Base-by-base conservation (phyloP, 1,140 invertebrate genomes). In the Penaeus chinensis region DNA sequence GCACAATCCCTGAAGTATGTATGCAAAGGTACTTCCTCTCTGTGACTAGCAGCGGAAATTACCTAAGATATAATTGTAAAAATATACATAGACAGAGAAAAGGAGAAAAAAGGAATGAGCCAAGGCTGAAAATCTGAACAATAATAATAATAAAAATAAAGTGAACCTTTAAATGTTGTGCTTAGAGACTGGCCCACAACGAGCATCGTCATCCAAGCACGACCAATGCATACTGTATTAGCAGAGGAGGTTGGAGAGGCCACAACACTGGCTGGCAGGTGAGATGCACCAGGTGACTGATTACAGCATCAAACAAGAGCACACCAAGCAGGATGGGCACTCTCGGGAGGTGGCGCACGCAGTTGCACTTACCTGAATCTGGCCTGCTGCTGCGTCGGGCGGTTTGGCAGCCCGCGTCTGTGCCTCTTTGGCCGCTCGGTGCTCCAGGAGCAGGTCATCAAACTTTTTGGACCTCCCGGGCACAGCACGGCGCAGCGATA, bases 371-470 rank as follows among this genome's bases (percentile, higher is more conserved):
- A 89, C 89, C 71, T 89, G 89, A 42, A 89, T 79, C 27, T 87
- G 84, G 27, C 84, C 77, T 27, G 89, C 74, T 60, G 89, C 79
- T 61, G 84, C 69, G 60, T 89, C 88, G 32, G 88, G 84, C 16
- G 89, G 85, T 60, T 89, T 88, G 69, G 86, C 80, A n/a, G 82
- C 89, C 85, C 78, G 84, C 24, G 76, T 92, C 80, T 92, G 92
- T 8, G 92, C 84, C 89, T 94, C 94, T 90, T 94, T 94, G 60
- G 94, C 94, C 62, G 95, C 95, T 69, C 95, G 93, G 91, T 97
- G 96, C 87, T 96, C 96, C 7, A 95, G 94, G 69, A 97, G 93
- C 37, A 97, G 92, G 71, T 95, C 94, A 92, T 97, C 96, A 92
- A 97, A 97, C 42, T 95, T 93, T 92, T 96, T 96, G 76, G 94